Conservation (phyloP, 2,888 invertebrate genomes). For the Machimus atricapillus region DNA sequence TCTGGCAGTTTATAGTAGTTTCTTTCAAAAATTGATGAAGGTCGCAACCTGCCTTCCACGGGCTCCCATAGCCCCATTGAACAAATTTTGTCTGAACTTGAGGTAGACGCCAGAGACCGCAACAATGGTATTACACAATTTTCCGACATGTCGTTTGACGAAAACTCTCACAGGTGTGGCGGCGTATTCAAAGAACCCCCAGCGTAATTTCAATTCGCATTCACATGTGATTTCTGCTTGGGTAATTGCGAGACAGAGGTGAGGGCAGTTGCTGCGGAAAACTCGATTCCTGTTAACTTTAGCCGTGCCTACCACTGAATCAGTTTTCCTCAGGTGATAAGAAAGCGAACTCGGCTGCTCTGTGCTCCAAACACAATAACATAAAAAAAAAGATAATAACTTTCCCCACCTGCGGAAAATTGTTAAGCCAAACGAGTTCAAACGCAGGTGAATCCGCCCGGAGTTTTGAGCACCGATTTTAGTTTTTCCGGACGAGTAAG, state of each 20-base stretch:
- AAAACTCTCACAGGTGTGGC: not conserved
- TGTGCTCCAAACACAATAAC: not conserved
- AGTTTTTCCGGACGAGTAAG: not conserved
- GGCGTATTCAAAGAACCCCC: not conserved
- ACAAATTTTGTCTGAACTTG: not conserved
- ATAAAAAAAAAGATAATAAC: constrained; percentile 7
- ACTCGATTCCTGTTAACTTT: not conserved
- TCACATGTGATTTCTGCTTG: constrained; percentile 16
- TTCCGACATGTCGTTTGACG: constrained; percentile 4
- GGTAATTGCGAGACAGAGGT: not conserved
- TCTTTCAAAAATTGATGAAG: not conserved
- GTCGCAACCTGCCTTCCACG: not conserved
- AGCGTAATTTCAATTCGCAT: constrained; percentile 12
- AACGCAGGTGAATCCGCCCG: not conserved
- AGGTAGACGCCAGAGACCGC: not conserved
- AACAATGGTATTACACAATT: constrained; percentile 28
- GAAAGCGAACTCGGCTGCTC: not conserved
- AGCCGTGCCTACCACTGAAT: not conserved
- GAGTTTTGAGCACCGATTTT: not conserved
- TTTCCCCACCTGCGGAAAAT: not conserved
- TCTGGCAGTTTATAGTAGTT: not conserved
- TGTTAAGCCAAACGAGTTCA: not conserved
- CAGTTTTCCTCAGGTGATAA: not conserved
- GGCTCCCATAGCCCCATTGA: not conserved
- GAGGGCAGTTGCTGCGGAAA: not conserved